Evolutionary conservation across 2,113 vertebrate genomes (phyloP).

Genomic region (Lanius ludovicianus): DNA sequence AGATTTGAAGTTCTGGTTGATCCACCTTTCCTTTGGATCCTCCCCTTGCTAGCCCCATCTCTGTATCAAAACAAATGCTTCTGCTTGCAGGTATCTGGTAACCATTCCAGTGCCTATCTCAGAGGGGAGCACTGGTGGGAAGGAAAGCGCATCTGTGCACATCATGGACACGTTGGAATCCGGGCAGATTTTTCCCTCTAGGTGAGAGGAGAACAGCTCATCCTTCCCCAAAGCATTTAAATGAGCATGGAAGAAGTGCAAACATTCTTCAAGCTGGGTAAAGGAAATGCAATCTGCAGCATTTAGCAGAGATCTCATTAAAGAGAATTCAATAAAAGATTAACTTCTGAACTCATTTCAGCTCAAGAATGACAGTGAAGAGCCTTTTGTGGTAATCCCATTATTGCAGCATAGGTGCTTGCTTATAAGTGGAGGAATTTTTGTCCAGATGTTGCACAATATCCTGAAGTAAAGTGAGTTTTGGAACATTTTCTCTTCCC

Average conservation of each 20-base stretch:
- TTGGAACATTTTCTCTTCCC: neutral
- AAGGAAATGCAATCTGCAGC: neutral
- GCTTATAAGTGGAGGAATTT: neutral
- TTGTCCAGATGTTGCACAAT: conserved; percentile 19
- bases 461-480: conserved; percentile 3
- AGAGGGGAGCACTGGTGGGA: neutral
- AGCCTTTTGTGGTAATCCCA: neutral
- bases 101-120: neutral
- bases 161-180: neutral
- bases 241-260: neutral
- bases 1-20: neutral
- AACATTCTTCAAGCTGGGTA: neutral
- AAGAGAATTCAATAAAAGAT: neutral
- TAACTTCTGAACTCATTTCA: neutral
- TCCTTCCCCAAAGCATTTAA: neutral
- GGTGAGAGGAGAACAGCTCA: neutral
- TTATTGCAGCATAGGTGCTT: neutral
- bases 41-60: neutral
- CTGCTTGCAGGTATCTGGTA: neutral
- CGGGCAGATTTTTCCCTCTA: neutral
- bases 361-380: neutral
- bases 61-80: neutral
- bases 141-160: neutral
- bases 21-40: neutral
- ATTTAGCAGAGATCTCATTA: neutral